Evolutionary conservation across 2,797 vertebrate genomes (phyloP).

Genomic region (Syngnathus acus): DNA sequence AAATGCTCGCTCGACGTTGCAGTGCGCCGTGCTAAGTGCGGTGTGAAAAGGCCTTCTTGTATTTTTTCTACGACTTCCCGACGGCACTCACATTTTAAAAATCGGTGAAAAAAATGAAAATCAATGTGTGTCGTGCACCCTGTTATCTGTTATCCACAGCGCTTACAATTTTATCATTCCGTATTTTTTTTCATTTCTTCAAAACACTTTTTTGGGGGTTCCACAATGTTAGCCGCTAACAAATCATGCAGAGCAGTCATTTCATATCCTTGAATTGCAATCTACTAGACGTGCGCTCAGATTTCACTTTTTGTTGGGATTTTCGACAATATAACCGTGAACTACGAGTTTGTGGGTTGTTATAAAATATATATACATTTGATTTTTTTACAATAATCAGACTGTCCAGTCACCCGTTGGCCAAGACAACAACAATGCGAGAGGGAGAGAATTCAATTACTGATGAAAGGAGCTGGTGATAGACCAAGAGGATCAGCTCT

Average conservation of each 20-base stretch:
- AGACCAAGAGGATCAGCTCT: conserved; percentile 51
- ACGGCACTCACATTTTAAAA: too few species aligned
- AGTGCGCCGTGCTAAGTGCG: too few species aligned
- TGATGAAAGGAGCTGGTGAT: conserved; percentile 50
- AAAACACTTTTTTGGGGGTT: background rate
- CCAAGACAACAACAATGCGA: conserved; percentile 53
- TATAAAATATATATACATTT: too few species aligned
- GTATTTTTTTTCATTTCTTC: background rate
- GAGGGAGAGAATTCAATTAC: conserved; percentile 61
- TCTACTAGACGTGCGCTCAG: background rate
- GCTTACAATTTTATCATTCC: too few species aligned
- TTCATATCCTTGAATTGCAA: background rate
- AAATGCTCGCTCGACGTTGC: too few species aligned
- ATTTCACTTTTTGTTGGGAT: conserved; percentile 2
- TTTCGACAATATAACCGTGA: background rate
- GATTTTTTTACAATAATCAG: conserved; percentile 11
- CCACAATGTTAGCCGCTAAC: background rate
- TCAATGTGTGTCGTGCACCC: too few species aligned
- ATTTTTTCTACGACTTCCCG: too few species aligned
- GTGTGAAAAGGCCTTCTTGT: too few species aligned
- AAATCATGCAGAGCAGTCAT: background rate
- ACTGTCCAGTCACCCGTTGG: conserved; percentile 44
- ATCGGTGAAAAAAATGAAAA: too few species aligned
- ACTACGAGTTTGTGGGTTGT: background rate
- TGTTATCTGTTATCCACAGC: too few species aligned